Evolutionary conservation across 2,113 vertebrate species (phyloP), one percentile per base, ranked within the genome.

Genomic region (Epinephelus fuscoguttatus): DNA sequence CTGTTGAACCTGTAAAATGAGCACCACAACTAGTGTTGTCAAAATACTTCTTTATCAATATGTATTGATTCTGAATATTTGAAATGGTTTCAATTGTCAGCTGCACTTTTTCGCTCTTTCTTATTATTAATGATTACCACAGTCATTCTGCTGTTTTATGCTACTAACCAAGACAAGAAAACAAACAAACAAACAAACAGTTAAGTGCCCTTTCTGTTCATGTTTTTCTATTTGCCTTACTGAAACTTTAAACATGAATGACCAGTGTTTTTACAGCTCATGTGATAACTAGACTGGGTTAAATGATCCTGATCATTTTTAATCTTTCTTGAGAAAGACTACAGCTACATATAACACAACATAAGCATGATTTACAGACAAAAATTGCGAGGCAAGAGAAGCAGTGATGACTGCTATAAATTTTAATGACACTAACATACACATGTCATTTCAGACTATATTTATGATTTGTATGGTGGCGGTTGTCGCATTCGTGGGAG

Each of bases 341-440:
- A n/a, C 52, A 49, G 30, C n/a, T 5, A 40, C 69, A 75, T 45
- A 55, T 53, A 67, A 33, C 21, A 47, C 4, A 60, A 23, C 66
- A 3, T 42, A 19, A 73, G 47, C 5, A n/a, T 91, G 88, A 92
- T 89, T 82, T 89, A 91, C 55, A 77, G 60, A 62, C 62, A 56
- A 53, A 62, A 56, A 66, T 37, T 61, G 64, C 5, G 7, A 42
- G 30, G 67, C 70, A 82, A 70, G 70, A 64, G 64, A 69, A 50
- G 56, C 57, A 67, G 68, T 87, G 63, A 87, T 49, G 64, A 80
- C 23, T 68, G 56, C 67, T 61, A 82, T 84, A 33, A 53, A 87
- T 87, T 90, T 70, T 37, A 81, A 72, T 62, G 49, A 81, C 76
- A 79, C 61, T 66, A 82, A 74, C 49, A 59, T 56, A 57, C 70